Percentiles rank a stretch among this genome's conserved stretches.
Conservation (phyloP, 2,797 vertebrate genomes). For the Serranus cabrilla region DNA sequence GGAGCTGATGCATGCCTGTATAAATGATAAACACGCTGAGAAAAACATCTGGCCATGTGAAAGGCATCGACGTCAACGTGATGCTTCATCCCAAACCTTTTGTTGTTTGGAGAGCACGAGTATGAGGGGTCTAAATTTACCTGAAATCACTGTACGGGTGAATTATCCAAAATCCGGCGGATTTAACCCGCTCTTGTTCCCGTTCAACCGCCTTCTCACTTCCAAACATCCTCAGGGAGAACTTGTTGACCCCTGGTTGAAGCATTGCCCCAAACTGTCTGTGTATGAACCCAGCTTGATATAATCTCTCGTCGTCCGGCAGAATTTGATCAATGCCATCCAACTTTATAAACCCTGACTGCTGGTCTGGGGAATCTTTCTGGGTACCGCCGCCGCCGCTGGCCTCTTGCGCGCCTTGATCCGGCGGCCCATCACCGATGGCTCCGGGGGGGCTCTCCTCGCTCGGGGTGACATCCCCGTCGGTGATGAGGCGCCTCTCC, state of each 20-base stretch:
- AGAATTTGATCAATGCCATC: constrained; percentile 94
- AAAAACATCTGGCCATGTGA: constrained; percentile 50
- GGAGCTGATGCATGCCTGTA: constrained; percentile 13
- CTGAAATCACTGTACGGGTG: constrained; percentile 99
- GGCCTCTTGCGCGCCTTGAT: constrained; percentile 80
- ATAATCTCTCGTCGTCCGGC: constrained; percentile 93
- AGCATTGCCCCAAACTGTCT: constrained; percentile 98
- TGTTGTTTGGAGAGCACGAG: constrained; percentile 19
- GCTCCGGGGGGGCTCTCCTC: constrained; percentile 89
- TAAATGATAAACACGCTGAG: constrained; percentile 16
- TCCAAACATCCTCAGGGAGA: constrained; percentile 99
- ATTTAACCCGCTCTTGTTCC: constrained; percentile 98
- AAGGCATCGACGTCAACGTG: constrained; percentile 16
- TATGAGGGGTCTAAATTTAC: constrained; percentile 81
- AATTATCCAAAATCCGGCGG: constrained; percentile 99
- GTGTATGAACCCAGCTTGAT: constrained; percentile 96
- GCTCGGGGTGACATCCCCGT: constrained; percentile 88
- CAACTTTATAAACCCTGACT: constrained; percentile 91
- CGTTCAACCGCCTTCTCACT: constrained; percentile 99
- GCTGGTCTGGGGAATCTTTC: constrained; percentile 83
- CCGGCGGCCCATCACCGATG: constrained; percentile 78
- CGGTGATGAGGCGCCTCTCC: constrained; percentile 91
- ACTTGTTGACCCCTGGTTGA: constrained; percentile 99
- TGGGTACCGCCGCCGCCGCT: constrained; percentile 78
- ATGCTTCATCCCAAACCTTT: constrained; percentile 18